phyloP scores from a whole-genome alignment of 2,888 invertebrate species.

The Pseudococcus viburni region DNA sequence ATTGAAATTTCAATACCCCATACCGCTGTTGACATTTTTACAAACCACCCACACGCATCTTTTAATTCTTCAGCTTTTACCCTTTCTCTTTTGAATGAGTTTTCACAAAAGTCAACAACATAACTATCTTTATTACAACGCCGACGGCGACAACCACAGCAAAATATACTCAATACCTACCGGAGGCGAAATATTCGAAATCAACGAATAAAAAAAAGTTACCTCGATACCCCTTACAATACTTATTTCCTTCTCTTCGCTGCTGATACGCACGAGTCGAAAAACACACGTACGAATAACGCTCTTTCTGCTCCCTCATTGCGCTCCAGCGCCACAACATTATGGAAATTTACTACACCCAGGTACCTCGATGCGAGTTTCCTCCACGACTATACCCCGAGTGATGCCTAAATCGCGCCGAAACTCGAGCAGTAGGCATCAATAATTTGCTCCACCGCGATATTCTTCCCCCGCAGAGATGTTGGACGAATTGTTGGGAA shows the following conservation, averaged over 20 bases:
- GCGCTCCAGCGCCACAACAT: not conserved
- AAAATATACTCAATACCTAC: not conserved
- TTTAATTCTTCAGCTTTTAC: not conserved
- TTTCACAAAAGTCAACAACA: not conserved
- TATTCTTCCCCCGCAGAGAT: not conserved
- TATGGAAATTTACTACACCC: slow-evolving; percentile 18
- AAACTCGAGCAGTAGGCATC: not conserved
- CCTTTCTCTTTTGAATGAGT: not conserved
- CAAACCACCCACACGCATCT: not conserved
- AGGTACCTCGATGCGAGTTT: not conserved
- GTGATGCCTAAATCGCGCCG: slow-evolving; percentile 39
- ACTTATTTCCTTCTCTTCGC: not conserved
- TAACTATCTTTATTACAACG: not conserved
- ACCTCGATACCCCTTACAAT: not conserved
- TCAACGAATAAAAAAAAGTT: slow-evolving; percentile 9
- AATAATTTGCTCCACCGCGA: slow-evolving; percentile 2
- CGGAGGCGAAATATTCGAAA: not conserved
- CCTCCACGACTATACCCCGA: not conserved
- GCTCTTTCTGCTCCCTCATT: not conserved
- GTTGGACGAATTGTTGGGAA: not conserved
- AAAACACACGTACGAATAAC: not conserved
- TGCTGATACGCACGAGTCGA: not conserved
- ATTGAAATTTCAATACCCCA: not conserved
- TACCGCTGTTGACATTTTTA: not conserved
- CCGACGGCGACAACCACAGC: not conserved